phyloP scores from a whole-genome alignment of 2,113 vertebrate genomes.

The Struthidea cinerea region DNA sequence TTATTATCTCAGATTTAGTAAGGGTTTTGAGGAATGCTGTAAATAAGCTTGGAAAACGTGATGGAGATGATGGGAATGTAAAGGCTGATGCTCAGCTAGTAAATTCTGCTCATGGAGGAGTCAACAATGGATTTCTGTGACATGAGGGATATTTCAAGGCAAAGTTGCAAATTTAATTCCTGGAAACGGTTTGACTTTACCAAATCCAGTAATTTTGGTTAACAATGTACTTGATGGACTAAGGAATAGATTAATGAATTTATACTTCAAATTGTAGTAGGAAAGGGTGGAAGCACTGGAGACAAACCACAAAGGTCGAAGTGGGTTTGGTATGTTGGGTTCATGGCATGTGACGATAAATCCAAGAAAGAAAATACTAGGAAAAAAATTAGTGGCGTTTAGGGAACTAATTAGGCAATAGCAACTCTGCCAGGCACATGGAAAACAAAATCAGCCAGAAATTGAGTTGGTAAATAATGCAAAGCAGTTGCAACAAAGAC shows the following conservation, averaged over 20 bases:
- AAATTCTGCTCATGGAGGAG: not conserved
- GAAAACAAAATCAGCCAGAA: not conserved
- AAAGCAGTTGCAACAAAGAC: not conserved
- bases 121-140: not conserved
- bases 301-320: not conserved
- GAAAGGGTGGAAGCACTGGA: not conserved
- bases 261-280: not conserved
- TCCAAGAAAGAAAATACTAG: not conserved
- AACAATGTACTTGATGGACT: not conserved
- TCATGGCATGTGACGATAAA: not conserved
- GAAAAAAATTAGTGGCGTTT: not conserved
- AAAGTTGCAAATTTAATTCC: not conserved
- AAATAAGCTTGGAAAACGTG: not conserved
- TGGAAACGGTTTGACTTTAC: not conserved
- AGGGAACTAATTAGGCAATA: not conserved
- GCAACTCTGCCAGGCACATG: not conserved
- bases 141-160: not conserved
- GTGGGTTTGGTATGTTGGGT: not conserved
- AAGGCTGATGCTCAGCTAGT: not conserved
- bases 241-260: not conserved
- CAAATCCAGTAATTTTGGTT: not conserved
- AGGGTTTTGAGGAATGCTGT: not conserved
- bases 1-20: not conserved
- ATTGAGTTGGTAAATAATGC: not conserved
- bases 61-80: not conserved